Base-by-base conservation (phyloP, 2,797 vertebrate species). In the Eleutherodactylus coqui region DNA sequence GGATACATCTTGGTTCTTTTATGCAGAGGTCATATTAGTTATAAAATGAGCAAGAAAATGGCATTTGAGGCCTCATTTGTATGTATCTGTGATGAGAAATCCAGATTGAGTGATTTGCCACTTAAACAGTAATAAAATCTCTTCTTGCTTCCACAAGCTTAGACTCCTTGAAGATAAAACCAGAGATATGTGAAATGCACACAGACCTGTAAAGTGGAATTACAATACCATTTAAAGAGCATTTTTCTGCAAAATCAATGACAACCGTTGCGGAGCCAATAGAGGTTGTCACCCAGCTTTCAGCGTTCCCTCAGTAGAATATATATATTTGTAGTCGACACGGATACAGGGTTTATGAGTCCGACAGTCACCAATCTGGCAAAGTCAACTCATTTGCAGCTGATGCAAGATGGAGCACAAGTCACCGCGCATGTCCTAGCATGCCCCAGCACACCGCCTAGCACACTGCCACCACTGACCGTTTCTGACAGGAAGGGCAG, bases 41-140 rank as follows among this genome's bases (percentile, higher is more conserved):
- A 21, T 79, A 79, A 41, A 43, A 55, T 60, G 53, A 32, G 34
- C 79, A 67, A 27, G 36, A 49, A 36, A 67, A 80, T 80, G 79
- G 34, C 79, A 80, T 64, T 32, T 29, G 16, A 49, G 19, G 38
- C 79, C 60, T 80, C 60, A 70, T 69, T 69, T 32, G 34, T 69
- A 70, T 62, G 67, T 82, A 82, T 51, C 43, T 51, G 43, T 80
- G 29, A 67, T 82, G 62, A 82, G 60, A 69, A 69, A 49, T 21
- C 60, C 38, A 67, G 62, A 82, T 80, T 67, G 79, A 80, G 38
- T 67, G 36, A 82, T 82, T 69, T 60, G 79, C 27, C 34, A 69
- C 62, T 70, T 69, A 70, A 70, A 69, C 41, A n/a, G 29, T 82
- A 82, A 82, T 69, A 69, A 82, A 82, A 82, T 53, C 45, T 13